Base-by-base conservation (phyloP, 2,888 invertebrate genomes). In the Lasiommata megera region DNA sequence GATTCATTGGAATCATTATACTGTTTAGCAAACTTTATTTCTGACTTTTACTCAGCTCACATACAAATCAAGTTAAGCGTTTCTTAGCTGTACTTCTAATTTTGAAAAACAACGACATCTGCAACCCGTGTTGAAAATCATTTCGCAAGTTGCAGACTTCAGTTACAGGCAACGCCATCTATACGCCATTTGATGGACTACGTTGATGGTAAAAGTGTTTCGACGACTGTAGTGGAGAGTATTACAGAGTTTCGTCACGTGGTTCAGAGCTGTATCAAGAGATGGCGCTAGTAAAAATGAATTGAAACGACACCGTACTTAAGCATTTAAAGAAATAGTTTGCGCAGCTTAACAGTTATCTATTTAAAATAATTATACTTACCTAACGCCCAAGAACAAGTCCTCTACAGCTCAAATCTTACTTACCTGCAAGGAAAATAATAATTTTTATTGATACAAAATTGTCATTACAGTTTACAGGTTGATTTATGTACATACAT, bases 221-320 rank as follows among this genome's bases (percentile, higher is more conserved):
- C 47, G 2, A 23, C 6, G n/a, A 23, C 11, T 8, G 9, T 7
- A 7, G 12, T 18, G 1, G 5, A 41, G 17, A 16, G 9, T 43
- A 3, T 3, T 7, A 17, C 46, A 8, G 12, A 54, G 37, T 3
- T 7, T 6, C 12, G 7, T 9, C 6, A 52, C 14, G 44, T 56
- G 58, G 64, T 73, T 60, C 61, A 29, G 1, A 0, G 7, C 0
- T 3, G 2, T 52, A 54, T 44, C 23, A 64, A 67, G 54, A 77
- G 77, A 76, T 77, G 77, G 76, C 77, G 77, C 67, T 72, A 65
- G 56, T 57, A 43, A 8, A 3, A 36, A 55, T 57, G 65, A 60
- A 31, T 46, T 60, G 40, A 11, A 56, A 58, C 7, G 1, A 1
- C 1, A 11, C 56, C 43, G 0, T 1, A 7, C 0, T 0, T 0